Base-by-base conservation (phyloP, 2,113 vertebrate species). In the Passer domesticus region DNA sequence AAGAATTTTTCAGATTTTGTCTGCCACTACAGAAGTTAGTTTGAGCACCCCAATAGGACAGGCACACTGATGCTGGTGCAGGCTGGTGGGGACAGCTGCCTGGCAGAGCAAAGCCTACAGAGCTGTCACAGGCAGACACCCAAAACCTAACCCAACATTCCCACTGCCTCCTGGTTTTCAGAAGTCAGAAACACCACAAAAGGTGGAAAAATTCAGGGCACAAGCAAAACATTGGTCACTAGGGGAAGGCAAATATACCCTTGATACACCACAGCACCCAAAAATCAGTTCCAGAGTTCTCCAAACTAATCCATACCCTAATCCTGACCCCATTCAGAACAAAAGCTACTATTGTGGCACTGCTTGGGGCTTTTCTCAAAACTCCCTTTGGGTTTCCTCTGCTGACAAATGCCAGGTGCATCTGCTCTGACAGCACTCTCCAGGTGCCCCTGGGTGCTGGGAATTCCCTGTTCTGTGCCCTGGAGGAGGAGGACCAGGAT, bases 61-160 rank as follows among this genome's bases (percentile, higher is more conserved):
- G 46, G 15, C 30, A 49, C 27, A 13, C 1, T 0, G 12, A 18
- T 7, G 24, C 39, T 89, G 69, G 73, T 50, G 64, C 76, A 62
- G 13, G 53, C 23, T 46, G 62, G 41, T 28, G 21, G 0, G 7
- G 6, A 37, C 0, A 5, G 37, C 46, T 24, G n/a, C 44, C 55
- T 44, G n/a, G 41, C 43, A 67, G 43, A 17, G 35, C 25, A 39
- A 49, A 72, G 25, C n/a, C 37, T 24, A 44, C 31, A 53, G n/a
- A 66, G n/a, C 20, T n/a, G 9, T 2, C 21, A 18, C n/a, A 63
- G 47, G 62, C 80, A 84, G 59, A 74, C 81, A 44, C 14, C 6
- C 35, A 2, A 59, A 55, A 53, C n/a, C n/a, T 41, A n/a, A 64
- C 30, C n/a, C 9, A 28, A 9, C 0, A 0, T 30, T 67, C 35